Evolutionary conservation across 2,888 invertebrate genomes (phyloP).

Genomic region (Pheosia gnoma): DNA sequence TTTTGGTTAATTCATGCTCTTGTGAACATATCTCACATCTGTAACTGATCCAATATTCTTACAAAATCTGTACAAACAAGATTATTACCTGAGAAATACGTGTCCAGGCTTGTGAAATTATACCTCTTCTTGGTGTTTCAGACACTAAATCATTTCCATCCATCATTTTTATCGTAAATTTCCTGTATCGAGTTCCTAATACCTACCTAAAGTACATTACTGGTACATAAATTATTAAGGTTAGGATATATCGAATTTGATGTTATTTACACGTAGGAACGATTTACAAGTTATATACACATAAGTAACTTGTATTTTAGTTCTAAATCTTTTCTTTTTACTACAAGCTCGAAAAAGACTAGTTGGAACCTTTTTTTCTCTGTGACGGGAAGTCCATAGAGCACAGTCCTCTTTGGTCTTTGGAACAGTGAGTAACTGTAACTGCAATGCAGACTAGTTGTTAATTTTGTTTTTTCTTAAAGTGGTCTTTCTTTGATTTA

Average conservation of each 20-base stretch:
- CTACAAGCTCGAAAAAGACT: constrained; percentile 18
- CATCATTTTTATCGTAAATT: constrained; percentile 77
- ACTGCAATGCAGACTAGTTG: no score
- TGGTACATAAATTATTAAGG: constrained; percentile 19
- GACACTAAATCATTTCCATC: constrained; percentile 88
- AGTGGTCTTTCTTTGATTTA: no score
- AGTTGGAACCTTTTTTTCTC: constrained; percentile 32
- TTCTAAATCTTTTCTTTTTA: constrained; percentile 8
- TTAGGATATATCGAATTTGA: constrained; percentile 11
- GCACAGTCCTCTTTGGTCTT: no score
- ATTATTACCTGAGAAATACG: constrained; percentile 86
- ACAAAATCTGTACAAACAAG: neutral
- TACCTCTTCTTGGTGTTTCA: constrained; percentile 84
- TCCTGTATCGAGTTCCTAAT: constrained; percentile 33
- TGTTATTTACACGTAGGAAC: constrained; percentile 33
- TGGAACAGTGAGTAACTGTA: no score
- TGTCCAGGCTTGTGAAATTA: constrained; percentile 87
- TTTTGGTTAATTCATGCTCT: neutral
- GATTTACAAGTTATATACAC: constrained; percentile 34
- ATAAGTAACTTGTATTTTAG: constrained; percentile 27
- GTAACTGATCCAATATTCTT: neutral
- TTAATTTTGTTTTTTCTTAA: no score
- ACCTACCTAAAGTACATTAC: constrained; percentile 49
- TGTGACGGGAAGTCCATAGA: no score
- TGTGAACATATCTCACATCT: neutral